Conservation (phyloP, 2,888 invertebrate genomes). For the Hoplodrina blanda region DNA sequence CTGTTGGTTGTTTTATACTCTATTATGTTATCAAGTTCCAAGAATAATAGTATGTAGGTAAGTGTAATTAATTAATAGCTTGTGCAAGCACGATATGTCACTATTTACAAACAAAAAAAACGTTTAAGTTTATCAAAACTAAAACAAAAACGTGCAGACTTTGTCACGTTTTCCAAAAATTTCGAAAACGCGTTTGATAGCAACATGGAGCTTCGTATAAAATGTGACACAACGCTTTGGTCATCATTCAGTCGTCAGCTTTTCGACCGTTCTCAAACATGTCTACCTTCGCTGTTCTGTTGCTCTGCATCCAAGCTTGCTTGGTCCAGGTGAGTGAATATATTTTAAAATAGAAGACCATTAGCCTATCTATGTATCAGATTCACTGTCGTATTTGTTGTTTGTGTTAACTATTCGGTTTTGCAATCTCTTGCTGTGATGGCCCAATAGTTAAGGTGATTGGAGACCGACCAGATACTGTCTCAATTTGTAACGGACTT, state of each 20-base stretch:
- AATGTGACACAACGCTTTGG: background rate
- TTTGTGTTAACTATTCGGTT: no score
- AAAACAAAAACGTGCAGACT: no score
- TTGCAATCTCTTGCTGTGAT: no score
- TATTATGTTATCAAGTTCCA: background rate
- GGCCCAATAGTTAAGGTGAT: no score
- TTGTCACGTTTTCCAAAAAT: background rate
- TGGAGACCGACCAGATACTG: no score
- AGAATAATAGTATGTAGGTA: conserved; percentile 6
- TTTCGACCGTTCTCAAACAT: conserved; percentile 41
- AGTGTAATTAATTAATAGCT: conserved; percentile 6
- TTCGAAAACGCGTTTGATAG: conserved; percentile 4
- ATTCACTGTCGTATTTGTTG: no score
- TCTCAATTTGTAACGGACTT: no score
- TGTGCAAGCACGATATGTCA: conserved; percentile 11
- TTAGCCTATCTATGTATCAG: no score
- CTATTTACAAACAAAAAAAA: conserved; percentile 4
- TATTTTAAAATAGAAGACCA: no score
- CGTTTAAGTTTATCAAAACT: background rate
- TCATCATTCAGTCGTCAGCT: conserved; percentile 31
- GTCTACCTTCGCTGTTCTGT: conserved; percentile 41
- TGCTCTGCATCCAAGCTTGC: conserved; percentile 57
- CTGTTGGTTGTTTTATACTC: conserved; percentile 10
- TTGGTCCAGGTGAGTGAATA: conserved; percentile 46
- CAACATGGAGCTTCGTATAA: conserved; percentile 15